phyloP scores from a whole-genome alignment of 2,113 vertebrate species.

The Antigone vipio region DNA sequence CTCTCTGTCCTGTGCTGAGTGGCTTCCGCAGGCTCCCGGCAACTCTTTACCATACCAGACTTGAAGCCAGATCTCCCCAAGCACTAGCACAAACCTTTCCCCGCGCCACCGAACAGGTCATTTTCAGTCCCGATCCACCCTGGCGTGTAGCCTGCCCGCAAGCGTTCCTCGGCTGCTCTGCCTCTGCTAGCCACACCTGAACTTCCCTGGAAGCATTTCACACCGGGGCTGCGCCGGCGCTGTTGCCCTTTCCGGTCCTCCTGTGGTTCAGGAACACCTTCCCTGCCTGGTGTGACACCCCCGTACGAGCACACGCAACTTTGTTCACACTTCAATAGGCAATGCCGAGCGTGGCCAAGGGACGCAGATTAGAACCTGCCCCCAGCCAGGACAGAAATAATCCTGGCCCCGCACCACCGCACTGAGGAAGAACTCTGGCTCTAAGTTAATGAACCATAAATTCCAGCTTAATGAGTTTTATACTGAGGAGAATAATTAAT shows the following conservation, averaged over 20 bases:
- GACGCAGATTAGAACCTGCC: neutral
- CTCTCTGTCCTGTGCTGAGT: neutral
- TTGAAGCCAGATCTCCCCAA: neutral
- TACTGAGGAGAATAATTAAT: conserved; percentile 70
- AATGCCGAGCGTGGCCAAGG: neutral
- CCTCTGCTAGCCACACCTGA: neutral
- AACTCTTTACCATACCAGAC: neutral
- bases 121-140: neutral
- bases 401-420: neutral
- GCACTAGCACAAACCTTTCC: neutral
- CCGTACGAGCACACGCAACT: fast-evolving
- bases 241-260: neutral
- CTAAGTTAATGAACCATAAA: conserved; percentile 53
- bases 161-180: neutral
- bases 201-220: neutral
- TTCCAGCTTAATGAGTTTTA: conserved; percentile 64
- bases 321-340: neutral
- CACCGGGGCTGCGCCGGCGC: neutral
- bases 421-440: neutral
- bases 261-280: neutral
- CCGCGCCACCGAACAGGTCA: neutral
- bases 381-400: conserved; percentile 5
- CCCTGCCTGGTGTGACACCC: neutral
- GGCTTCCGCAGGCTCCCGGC: neutral
- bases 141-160: fast-evolving